These are phyloP conservation scores for Schizothorax lantsangensis DNA, from an alignment of 2,797 vertebrate genomes.

Conservation along the genomic window DNA sequence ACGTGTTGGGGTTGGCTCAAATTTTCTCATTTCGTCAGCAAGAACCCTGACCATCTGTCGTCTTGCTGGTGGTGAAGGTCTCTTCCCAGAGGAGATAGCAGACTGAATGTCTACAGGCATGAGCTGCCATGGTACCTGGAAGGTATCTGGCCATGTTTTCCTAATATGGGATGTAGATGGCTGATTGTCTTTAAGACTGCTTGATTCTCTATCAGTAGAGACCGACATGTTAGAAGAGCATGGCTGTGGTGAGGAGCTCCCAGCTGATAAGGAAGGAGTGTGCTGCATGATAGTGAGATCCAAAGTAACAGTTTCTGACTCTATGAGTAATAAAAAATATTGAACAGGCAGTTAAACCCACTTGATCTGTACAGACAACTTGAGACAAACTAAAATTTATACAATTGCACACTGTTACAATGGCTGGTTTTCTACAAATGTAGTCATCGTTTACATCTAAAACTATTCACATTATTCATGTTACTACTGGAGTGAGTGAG, in stretches of 20 bases:
- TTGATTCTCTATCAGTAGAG: constrained; percentile 10
- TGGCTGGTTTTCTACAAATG: too few relatives aligned
- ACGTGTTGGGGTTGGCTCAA: too few relatives aligned
- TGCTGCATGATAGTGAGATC: constrained; percentile 7
- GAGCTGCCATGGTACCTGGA: constrained; percentile 18
- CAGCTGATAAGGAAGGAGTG: constrained; percentile 12
- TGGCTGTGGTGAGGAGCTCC: constrained; percentile 18
- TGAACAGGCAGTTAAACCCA: too few relatives aligned
- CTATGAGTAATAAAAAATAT: constrained; percentile 4
- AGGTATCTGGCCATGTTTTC: neutral
- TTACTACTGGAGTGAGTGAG: too few relatives aligned
- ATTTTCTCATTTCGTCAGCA: neutral
- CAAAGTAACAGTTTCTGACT: constrained; percentile 22
- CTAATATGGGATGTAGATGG: too few relatives aligned
- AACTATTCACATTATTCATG: too few relatives aligned
- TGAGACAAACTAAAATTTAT: too few relatives aligned
- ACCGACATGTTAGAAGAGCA: neutral
- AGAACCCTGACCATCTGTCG: constrained; percentile 14
- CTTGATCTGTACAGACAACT: too few relatives aligned
- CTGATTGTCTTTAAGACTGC: neutral
- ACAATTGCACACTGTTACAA: too few relatives aligned
- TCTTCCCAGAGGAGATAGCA: constrained; percentile 16
- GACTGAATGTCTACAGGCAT: constrained; percentile 38
- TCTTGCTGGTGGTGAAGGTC: constrained; percentile 40
- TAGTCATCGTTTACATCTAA: too few relatives aligned